Conservation (phyloP, 2,113 vertebrate species). For the Diadophis punctatus region DNA sequence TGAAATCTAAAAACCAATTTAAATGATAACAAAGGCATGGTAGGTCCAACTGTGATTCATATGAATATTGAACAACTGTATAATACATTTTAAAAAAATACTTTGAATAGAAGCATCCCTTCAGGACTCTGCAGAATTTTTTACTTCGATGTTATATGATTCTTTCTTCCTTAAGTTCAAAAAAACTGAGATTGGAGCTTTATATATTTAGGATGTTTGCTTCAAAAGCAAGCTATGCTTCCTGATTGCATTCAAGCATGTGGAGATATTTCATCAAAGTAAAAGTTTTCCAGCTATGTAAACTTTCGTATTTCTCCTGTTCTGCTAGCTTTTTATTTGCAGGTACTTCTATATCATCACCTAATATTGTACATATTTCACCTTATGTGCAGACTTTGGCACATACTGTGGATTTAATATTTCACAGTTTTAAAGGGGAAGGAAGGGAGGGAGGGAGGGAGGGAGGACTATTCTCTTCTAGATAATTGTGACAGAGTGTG, state of each 20-base stretch:
- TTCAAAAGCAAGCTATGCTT: background rate
- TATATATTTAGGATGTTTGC: background rate
- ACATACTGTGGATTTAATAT: background rate
- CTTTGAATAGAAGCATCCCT: background rate
- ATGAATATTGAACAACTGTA: background rate
- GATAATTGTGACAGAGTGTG: background rate
- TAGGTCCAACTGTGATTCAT: background rate
- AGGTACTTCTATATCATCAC: background rate
- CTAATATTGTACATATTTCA: no score
- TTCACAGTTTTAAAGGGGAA: background rate
- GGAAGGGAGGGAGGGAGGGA: background rate
- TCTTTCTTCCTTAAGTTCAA: background rate
- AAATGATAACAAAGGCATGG: background rate
- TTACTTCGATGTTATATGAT: background rate
- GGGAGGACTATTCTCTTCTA: background rate
- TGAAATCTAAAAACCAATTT: background rate
- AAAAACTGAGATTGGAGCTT: background rate
- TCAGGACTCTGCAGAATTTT: background rate
- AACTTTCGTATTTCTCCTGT: background rate
- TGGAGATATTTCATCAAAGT: background rate
- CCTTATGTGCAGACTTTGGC: background rate
- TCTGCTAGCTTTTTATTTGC: background rate
- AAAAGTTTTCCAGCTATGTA: background rate
- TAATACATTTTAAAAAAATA: background rate
- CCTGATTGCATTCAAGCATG: background rate